Percentiles rank a stretch among this genome's conserved stretches.
These are phyloP conservation scores for Varanus komodoensis DNA, from an alignment of 2,113 vertebrate genomes.

Conservation along the genomic window DNA sequence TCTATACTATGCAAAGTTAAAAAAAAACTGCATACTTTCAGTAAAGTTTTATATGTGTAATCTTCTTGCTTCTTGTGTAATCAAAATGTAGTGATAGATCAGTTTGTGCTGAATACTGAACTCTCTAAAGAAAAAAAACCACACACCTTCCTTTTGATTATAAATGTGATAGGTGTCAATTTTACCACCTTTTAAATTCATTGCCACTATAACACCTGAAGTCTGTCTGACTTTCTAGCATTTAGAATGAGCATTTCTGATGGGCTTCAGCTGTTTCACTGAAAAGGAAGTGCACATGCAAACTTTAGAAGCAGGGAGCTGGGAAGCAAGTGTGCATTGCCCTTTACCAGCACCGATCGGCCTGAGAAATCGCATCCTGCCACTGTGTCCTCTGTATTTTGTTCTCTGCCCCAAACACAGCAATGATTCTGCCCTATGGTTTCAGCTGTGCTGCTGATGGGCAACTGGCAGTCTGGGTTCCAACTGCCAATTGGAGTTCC, in stretches of 20 bases:
- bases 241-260: constrained; percentile 1
- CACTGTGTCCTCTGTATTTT: background rate
- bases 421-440: background rate
- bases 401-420: background rate
- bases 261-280: constrained; percentile 2
- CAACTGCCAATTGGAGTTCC: too few relatives aligned
- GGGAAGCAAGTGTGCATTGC: background rate
- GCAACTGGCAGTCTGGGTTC: background rate
- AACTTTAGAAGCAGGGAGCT: background rate
- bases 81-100: constrained; percentile 16
- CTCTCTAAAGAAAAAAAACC: constrained; percentile 3
- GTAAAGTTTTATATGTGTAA: constrained; percentile 27
- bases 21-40: background rate
- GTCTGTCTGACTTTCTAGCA: background rate
- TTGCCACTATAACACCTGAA: constrained; percentile 32
- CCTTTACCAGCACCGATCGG: background rate
- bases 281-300: background rate
- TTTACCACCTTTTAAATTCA: constrained; percentile 40
- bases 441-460: background rate
- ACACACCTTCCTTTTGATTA: constrained; percentile 23
- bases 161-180: constrained; percentile 12
- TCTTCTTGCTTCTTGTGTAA: constrained; percentile 8
- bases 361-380: background rate
- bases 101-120: constrained; percentile 33
- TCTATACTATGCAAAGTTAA: background rate